Evolutionary conservation across 1,140 invertebrate genomes (phyloP).

Genomic region (Atta cephalotes): DNA sequence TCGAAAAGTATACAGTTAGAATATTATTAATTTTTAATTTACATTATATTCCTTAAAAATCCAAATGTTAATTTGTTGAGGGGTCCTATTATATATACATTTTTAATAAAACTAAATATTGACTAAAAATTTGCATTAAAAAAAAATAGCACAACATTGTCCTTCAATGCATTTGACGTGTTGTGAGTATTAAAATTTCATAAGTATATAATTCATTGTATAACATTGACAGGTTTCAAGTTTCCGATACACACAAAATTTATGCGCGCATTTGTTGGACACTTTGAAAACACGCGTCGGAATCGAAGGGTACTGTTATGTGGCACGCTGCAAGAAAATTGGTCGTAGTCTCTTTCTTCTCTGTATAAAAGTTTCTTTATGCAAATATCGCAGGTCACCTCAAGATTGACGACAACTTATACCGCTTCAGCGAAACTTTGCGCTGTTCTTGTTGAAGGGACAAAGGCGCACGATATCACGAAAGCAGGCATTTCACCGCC

Average conservation of each 20-base stretch:
- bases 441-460: slow-evolving; percentile 58
- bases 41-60: neutral
- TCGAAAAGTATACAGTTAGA: neutral
- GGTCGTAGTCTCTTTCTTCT: slow-evolving; percentile 42
- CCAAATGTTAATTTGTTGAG: neutral
- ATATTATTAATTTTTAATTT: too few species aligned
- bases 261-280: slow-evolving; percentile 51
- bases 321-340: slow-evolving; percentile 56
- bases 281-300: slow-evolving; percentile 41
- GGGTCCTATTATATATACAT: neutral
- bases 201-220: slow-evolving; percentile 40
- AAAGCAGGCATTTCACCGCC: slow-evolving; percentile 53
- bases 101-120: slow-evolving; percentile 7
- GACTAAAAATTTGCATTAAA: neutral
- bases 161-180: neutral
- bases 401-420: slow-evolving; percentile 64
- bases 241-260: slow-evolving; percentile 41
- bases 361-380: slow-evolving; percentile 61
- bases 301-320: slow-evolving; percentile 44
- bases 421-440: slow-evolving; percentile 48
- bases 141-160: neutral
- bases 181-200: slow-evolving; percentile 28
- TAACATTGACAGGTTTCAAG: slow-evolving; percentile 45
- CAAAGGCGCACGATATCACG: slow-evolving; percentile 56
- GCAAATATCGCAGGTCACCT: slow-evolving; percentile 58